These are phyloP conservation scores for Mirza zaza DNA, from an alignment of 2,113 vertebrate genomes.

Conservation along the genomic window DNA sequence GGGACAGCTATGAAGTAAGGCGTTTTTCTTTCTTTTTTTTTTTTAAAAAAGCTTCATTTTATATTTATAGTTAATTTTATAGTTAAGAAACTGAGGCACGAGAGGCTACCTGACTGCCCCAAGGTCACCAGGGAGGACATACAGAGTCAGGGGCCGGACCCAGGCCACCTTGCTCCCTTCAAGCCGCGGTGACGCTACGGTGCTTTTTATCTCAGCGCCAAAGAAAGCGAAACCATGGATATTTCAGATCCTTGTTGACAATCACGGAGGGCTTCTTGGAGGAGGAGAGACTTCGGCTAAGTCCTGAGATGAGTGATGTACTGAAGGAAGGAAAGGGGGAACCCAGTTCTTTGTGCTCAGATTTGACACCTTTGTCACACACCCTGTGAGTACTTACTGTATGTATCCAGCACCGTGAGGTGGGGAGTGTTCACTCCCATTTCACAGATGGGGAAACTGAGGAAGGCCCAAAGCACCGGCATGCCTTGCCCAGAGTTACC, in stretches of 20 bases:
- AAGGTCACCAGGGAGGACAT: fast-evolving
- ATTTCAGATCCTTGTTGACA: not conserved
- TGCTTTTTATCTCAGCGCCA: not conserved
- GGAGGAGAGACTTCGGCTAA: not conserved
- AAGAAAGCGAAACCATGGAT: not conserved
- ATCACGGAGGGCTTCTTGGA: not conserved
- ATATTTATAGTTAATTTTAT: not conserved
- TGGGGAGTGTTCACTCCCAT: not conserved
- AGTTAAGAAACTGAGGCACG: not conserved
- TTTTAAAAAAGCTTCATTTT: not conserved
- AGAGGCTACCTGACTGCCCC: not conserved
- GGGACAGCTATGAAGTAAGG: not conserved
- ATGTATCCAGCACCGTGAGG: fast-evolving
- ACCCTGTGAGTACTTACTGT: not conserved
- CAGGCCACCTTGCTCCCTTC: fast-evolving
- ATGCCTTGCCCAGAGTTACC: not conserved
- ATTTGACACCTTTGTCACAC: not conserved
- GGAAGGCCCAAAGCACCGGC: no score
- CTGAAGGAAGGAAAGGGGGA: not conserved
- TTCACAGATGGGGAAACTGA: not conserved
- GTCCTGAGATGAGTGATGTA: not conserved
- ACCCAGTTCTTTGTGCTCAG: not conserved
- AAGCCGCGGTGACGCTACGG: fast-evolving
- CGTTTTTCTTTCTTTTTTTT: not conserved
- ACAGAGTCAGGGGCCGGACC: not conserved